phyloP scores from a whole-genome alignment of 2,797 vertebrate species.

The Platyrinchus mystaceus region DNA sequence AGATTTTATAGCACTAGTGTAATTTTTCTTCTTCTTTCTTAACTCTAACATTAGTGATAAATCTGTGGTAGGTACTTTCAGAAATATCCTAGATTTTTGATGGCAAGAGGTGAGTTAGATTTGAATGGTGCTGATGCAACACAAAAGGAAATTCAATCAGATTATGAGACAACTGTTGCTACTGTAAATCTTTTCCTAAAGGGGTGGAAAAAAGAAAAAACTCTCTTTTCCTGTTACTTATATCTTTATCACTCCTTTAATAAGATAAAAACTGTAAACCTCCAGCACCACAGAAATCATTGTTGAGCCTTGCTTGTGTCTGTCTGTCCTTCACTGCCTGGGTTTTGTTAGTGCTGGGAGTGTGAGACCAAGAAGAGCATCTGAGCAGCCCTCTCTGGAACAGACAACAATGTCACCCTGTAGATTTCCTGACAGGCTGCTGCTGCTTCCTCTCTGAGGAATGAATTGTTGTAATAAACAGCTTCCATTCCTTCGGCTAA shows the following conservation, averaged over 20 bases:
- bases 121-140: neutral
- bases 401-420: neutral
- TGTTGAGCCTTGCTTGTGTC: neutral
- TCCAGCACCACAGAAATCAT: neutral
- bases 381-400: neutral
- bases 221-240: neutral
- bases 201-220: neutral
- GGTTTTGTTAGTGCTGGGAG: neutral
- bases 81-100: neutral
- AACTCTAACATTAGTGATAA: neutral
- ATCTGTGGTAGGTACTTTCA: neutral
- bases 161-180: neutral
- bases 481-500: neutral
- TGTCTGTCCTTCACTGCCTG: neutral
- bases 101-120: neutral
- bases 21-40: neutral
- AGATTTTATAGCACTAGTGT: neutral
- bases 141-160: neutral
- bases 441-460: conserved; percentile 28
- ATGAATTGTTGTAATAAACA: neutral
- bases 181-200: neutral
- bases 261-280: neutral
- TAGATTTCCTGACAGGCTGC: conserved; percentile 22
- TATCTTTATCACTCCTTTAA: neutral
- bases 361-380: neutral